Conservation (phyloP, 2,113 vertebrate species). For the Mesembrinibis cayennensis region DNA sequence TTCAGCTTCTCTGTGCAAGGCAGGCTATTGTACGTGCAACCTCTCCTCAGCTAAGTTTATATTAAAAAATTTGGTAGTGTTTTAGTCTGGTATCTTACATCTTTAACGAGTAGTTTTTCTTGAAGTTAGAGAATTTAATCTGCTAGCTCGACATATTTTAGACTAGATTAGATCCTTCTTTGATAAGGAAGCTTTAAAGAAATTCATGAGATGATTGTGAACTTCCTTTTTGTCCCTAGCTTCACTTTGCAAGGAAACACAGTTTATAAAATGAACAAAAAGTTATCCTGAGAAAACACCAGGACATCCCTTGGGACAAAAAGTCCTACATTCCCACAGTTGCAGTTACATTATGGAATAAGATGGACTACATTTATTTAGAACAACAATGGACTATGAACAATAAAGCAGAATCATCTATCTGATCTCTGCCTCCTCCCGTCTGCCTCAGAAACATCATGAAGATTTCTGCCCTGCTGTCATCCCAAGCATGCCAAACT, state of each 20-base stretch:
- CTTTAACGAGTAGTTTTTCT: background rate
- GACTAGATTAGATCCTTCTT: background rate
- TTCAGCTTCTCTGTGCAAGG: background rate
- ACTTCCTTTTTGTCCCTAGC: background rate
- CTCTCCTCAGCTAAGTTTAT: background rate
- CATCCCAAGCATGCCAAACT: background rate
- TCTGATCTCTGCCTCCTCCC: background rate
- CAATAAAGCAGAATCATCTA: background rate
- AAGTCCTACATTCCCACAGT: background rate
- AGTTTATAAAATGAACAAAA: background rate
- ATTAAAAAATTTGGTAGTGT: background rate
- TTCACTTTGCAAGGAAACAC: background rate
- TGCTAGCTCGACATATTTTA: background rate
- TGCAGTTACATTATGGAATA: background rate
- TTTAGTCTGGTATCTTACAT: background rate
- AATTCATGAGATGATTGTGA: background rate
- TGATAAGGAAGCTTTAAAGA: background rate
- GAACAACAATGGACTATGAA: background rate
- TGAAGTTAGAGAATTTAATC: background rate
- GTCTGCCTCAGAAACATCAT: background rate
- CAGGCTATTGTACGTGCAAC: background rate
- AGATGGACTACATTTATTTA: background rate
- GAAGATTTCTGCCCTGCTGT: background rate
- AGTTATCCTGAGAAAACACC: background rate
- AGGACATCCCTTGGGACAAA: background rate